Percentiles rank a stretch among this genome's conserved stretches.
Evolutionary conservation across 2,888 invertebrate species (phyloP).

Genomic region (Entomobrya proxima): DNA sequence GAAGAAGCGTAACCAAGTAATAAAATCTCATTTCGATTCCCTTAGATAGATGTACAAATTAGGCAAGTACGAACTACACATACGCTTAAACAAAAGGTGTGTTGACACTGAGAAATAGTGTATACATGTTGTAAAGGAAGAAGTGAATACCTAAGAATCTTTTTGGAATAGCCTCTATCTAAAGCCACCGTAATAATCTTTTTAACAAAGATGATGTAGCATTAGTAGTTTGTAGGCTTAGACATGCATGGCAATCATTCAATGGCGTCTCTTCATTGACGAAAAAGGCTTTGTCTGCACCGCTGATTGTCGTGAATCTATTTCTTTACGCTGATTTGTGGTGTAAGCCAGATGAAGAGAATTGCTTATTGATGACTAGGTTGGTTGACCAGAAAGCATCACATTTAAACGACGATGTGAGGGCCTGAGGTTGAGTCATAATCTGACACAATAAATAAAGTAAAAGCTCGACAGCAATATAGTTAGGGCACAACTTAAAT

Average conservation of each 20-base stretch:
- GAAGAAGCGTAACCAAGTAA: no score
- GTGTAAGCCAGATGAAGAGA: not conserved
- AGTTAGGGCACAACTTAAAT: conserved; percentile 53
- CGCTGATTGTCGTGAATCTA: not conserved
- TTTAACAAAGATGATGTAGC: conserved; percentile 23
- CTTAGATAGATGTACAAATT: not conserved
- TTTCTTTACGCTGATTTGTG: conserved; percentile 38
- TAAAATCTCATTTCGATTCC: no score
- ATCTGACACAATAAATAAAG: conserved; percentile 64
- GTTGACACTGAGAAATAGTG: not conserved
- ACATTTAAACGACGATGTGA: conserved; percentile 17
- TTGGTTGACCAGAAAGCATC: not conserved
- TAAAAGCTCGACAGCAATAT: conserved; percentile 64
- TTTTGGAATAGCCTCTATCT: conserved; percentile 11
- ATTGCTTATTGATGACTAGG: not conserved
- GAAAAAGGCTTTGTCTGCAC: conserved; percentile 61
- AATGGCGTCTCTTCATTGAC: conserved; percentile 49
- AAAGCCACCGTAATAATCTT: conserved; percentile 15
- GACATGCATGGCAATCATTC: not conserved
- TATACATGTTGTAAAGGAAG: no score
- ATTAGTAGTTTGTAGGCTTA: conserved; percentile 15
- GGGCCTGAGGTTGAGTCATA: conserved; percentile 60
- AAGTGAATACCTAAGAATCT: no score
- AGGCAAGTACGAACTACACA: not conserved
- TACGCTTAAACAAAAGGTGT: conserved; percentile 14